Evolutionary conservation across 2,888 invertebrate genomes (phyloP).

Genomic region (Ennomos quercinarius): DNA sequence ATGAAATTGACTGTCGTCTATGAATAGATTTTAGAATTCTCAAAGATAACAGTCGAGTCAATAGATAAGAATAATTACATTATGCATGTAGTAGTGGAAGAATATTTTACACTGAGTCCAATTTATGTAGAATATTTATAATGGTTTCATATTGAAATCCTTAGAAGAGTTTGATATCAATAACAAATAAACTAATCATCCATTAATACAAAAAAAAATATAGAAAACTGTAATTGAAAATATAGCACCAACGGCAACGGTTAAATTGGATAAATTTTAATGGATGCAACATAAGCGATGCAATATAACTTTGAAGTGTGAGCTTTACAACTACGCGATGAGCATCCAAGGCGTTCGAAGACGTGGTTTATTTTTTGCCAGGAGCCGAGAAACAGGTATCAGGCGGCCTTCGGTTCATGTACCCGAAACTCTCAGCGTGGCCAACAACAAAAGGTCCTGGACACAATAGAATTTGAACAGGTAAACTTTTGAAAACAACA

Average conservation of each 20-base stretch:
- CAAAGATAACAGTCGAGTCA: background rate
- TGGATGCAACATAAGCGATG: slow-evolving; percentile 8
- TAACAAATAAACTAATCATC: background rate
- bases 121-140: too few species aligned
- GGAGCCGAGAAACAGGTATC: slow-evolving; percentile 51
- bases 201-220: background rate
- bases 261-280: background rate
- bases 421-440: slow-evolving; percentile 29
- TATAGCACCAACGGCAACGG: background rate
- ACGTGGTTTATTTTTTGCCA: slow-evolving; percentile 49
- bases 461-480: slow-evolving; percentile 48
- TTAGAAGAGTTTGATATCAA: background rate
- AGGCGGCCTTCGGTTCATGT: slow-evolving; percentile 38
- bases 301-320: slow-evolving; percentile 9
- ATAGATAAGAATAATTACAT: background rate
- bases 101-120: too few species aligned
- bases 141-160: too few species aligned
- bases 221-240: background rate
- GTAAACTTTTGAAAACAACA: slow-evolving; percentile 27
- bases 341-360: slow-evolving; percentile 39
- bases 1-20: slow-evolving; percentile 20
- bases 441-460: slow-evolving; percentile 36
- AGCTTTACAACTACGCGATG: slow-evolving; percentile 28
- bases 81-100: too few species aligned
- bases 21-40: slow-evolving; percentile 14